These are phyloP conservation scores for Halcyon chelicuti DNA, from an alignment of 2,797 vertebrate species.

Conservation along the genomic window DNA sequence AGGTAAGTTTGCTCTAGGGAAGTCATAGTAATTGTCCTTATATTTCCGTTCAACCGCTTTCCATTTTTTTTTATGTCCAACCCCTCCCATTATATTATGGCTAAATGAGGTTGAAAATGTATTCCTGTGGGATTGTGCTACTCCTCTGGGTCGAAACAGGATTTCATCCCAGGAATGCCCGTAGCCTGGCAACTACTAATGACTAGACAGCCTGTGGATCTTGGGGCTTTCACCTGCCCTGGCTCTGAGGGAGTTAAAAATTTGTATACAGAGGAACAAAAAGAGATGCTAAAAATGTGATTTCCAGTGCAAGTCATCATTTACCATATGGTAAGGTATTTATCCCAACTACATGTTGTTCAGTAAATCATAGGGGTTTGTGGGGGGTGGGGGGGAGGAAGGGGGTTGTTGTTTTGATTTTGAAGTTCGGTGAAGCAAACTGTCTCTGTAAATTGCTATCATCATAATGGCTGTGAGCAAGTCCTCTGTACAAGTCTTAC, in stretches of 20 bases:
- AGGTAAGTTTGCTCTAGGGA: not conserved
- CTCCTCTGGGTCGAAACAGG: not conserved
- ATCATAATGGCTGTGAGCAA: not conserved
- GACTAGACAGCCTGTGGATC: not conserved
- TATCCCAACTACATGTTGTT: slow-evolving; percentile 21
- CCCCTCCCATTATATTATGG: not conserved
- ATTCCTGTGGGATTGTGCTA: not conserved
- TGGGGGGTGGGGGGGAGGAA: not conserved
- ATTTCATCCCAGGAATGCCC: not conserved
- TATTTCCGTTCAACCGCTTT: not conserved
- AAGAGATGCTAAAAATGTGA: slow-evolving; percentile 39
- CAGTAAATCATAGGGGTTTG: slow-evolving; percentile 11
- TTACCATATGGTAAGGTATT: slow-evolving; percentile 62
- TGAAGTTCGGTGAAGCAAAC: slow-evolving; percentile 18
- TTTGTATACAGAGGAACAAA: not conserved
- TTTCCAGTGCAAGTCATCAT: slow-evolving; percentile 47
- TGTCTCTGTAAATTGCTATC: slow-evolving; percentile 5
- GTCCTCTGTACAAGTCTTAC: not conserved
- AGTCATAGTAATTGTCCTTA: not conserved
- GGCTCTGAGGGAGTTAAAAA: slow-evolving; percentile 25
- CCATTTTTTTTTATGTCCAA: not conserved
- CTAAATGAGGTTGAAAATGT: not conserved
- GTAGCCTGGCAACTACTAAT: not conserved
- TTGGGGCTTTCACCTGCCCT: not conserved
- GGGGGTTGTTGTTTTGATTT: slow-evolving; percentile 36